Conservation (phyloP, 2,113 vertebrate genomes). For the Melospiza melodia region DNA sequence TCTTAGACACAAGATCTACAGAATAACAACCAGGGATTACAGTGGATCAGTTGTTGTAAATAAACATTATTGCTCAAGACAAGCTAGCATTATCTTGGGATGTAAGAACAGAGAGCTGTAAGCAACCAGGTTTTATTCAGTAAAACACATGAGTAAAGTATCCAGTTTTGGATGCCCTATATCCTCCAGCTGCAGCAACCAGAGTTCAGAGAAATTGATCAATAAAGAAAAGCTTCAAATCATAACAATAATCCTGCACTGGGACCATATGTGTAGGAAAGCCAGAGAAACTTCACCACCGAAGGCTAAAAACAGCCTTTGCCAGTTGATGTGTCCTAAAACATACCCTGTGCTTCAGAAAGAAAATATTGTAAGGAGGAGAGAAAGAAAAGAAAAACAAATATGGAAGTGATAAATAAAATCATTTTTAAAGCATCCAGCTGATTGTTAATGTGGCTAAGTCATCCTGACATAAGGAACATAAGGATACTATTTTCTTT, state of each 20-base stretch:
- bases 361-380: background rate
- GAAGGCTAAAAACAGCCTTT: background rate
- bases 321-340: background rate
- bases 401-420: conserved; percentile 57
- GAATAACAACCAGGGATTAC: background rate
- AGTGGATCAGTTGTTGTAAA: background rate
- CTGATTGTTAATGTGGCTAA: background rate
- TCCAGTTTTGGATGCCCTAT: background rate
- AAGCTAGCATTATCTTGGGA: background rate
- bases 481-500: conserved; percentile 34
- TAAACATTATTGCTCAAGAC: background rate
- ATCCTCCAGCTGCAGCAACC: background rate
- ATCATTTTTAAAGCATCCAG: conserved; percentile 28
- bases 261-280: background rate
- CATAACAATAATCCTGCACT: background rate
- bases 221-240: background rate
- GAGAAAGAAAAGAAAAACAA: conserved; percentile 39
- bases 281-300: background rate
- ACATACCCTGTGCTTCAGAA: background rate
- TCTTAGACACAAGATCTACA: background rate
- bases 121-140: background rate
- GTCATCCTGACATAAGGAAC: conserved; percentile 37
- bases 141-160: background rate
- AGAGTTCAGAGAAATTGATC: background rate
- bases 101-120: background rate